Evolutionary conservation across 2,797 vertebrate genomes (phyloP), one percentile per base, ranked within the genome.

Genomic region (Galago senegalensis): DNA sequence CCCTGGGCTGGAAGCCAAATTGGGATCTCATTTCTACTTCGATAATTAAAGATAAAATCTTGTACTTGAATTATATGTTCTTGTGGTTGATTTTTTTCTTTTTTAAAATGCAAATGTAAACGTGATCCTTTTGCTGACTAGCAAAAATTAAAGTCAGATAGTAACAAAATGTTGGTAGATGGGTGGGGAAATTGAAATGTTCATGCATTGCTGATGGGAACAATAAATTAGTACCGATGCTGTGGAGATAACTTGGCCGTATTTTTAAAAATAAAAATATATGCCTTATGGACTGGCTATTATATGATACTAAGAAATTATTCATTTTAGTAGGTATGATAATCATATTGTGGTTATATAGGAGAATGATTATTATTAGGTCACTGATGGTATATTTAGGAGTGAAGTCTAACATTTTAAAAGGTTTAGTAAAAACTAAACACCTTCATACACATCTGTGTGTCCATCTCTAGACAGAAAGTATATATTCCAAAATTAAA

Each of bases 11-110:
- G 63, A 73, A 84, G 40, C 40, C 92, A 95, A 95, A 86, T 0
- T 53, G 49, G 43, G 53, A 88, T 92, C 85, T 79, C 77, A 82
- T 76, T 92, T 86, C 46, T 73, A 86, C n/a, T 81, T 95, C 65
- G 61, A 87, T 56, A 88, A 91, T 63, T 91, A 94, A 95, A 94
- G 67, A 92, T 85, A 87, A 76, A 90, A 95, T 94, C 53, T 76
- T 89, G 23, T n/a, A 60, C 23, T 84, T 82, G 29, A 88, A 65
- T 82, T 91, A 92, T 65, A 91, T 49, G 40, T 69, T 94, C 81
- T 67, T 70, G 37, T 92, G 43, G 63, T 4, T 53, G 60, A 85
- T 3, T 91, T 77, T 77, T 43, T 84, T 85, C 73, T 87, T 89
- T 79, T 82, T 86, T 53, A 12, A 37, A 97, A 63, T 72, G 46